Base-by-base conservation (phyloP, 2,797 vertebrate species). In the Catostomus latipinnis region DNA sequence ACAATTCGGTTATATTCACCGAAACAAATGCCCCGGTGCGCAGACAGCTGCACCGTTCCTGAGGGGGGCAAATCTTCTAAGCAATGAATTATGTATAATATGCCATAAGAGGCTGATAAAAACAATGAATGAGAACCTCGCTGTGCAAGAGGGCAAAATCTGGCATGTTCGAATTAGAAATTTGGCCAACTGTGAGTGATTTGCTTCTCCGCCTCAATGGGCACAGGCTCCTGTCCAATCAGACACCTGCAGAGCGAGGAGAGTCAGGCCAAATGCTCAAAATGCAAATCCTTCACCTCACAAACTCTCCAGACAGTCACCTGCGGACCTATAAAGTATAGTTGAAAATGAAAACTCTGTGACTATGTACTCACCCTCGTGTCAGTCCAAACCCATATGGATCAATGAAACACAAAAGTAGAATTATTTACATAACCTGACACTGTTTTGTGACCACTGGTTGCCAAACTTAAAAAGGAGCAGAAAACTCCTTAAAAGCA, bases 61-160 rank as follows among this genome's bases (percentile, higher is more conserved):
- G 53, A 82, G 11, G 60, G 60, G 14, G 66, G 60, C 4, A 80
- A 60, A 76, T 76, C 72, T 67, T 67, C 63, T 49, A 80, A 80
- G 62, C 63, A 62, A 8, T 50, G 57, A 80, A 60, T 63, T 60
- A 48, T 34, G 48, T 61, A 69, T 63, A 78, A 78, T 75, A 74
- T 16, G 53, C 1, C 6, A 60, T 79, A 83, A 57, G 71, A 52
- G 58, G 49, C 16, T 74, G 22, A 71, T n/a, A 45, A 74, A 75
- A 71, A 34, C 71, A 69, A 61, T 22, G 74, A 74, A 53, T 1
- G 4, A 34, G 34, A 18, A 71, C 54, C 50, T 45, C 6, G 62
- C 43, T 5, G 62, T 7, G 6, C 45, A 11, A 6, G 61, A 11
- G 52, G 13, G 11, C 60, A 9, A 1, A 45, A 65, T 71, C 57